These are phyloP conservation scores for Thinocorus orbignyianus DNA, from an alignment of 2,113 vertebrate genomes.

Conservation along the genomic window DNA sequence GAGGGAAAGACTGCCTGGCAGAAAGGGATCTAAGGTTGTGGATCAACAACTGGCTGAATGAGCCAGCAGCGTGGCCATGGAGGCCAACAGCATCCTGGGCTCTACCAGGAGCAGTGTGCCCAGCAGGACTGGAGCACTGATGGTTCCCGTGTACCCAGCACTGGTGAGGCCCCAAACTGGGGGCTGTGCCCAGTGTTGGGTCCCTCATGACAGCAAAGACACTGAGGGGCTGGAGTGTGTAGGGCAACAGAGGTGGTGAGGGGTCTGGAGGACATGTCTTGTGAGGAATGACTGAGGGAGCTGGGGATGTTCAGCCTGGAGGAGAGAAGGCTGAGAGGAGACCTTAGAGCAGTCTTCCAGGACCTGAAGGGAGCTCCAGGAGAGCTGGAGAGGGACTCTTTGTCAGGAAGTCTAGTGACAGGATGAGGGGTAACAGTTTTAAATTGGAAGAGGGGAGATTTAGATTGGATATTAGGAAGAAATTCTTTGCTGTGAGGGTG, in stretches of 20 bases:
- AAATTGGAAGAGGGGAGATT: too few relatives aligned
- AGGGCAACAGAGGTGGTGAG: background rate
- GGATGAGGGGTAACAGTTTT: too few relatives aligned
- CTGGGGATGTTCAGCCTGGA: background rate
- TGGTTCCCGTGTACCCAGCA: background rate
- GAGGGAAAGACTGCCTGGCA: background rate
- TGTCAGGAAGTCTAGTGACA: too few relatives aligned
- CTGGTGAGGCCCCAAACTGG: background rate
- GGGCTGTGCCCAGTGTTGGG: background rate
- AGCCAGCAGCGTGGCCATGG: background rate
- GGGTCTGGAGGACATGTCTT: background rate
- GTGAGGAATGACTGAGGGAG: background rate
- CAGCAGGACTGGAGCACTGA: background rate
- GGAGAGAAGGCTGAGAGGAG: background rate
- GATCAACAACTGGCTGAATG: background rate
- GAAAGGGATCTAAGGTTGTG: background rate
- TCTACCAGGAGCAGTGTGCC: background rate
- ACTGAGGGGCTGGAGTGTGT: background rate
- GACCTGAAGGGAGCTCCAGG: too few relatives aligned
- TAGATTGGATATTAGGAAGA: too few relatives aligned
- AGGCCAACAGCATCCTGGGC: background rate
- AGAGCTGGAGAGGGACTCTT: too few relatives aligned
- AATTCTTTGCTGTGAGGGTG: too few relatives aligned
- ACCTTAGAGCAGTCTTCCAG: too few relatives aligned
- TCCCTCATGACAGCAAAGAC: background rate